Conservation (phyloP, 2,797 vertebrate genomes). For the Xyrichtys novacula region DNA sequence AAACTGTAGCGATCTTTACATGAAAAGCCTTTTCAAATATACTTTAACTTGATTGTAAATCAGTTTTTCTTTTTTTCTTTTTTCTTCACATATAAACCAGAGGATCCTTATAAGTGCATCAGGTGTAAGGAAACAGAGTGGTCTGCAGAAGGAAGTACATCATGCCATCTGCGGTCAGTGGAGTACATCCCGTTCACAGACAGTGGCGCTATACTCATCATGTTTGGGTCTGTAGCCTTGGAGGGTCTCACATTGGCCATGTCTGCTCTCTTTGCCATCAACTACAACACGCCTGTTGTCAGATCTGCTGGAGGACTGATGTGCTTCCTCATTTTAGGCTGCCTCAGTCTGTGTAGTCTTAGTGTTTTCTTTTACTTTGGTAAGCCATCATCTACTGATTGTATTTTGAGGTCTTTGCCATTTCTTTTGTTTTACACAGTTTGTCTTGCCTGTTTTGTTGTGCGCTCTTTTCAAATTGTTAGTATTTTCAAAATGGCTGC, state of each 20-base stretch:
- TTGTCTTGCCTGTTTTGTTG: slow-evolving; percentile 86
- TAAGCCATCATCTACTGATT: slow-evolving; percentile 70
- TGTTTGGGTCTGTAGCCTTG: slow-evolving; percentile 62
- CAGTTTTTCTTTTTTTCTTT: slow-evolving; percentile 13
- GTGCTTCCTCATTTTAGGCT: slow-evolving; percentile 88
- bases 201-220: slow-evolving; percentile 70
- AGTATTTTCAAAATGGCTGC: slow-evolving; percentile 89
- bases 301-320: slow-evolving; percentile 88
- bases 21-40: neutral
- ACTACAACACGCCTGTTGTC: slow-evolving; percentile 86
- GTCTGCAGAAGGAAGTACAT: slow-evolving; percentile 79
- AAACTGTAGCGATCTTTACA: no score
- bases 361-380: slow-evolving; percentile 86
- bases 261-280: slow-evolving; percentile 78
- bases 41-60: neutral
- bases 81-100: slow-evolving; percentile 64
- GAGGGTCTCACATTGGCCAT: slow-evolving; percentile 72
- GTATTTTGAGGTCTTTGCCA: slow-evolving; percentile 76
- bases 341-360: slow-evolving; percentile 74
- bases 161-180: slow-evolving; percentile 76
- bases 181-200: slow-evolving; percentile 82
- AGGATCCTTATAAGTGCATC: slow-evolving; percentile 65
- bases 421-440: slow-evolving; percentile 81
- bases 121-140: slow-evolving; percentile 81
- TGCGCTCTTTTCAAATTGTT: slow-evolving; percentile 89